Evolutionary conservation across 2,113 vertebrate genomes (phyloP).

Genomic region (Seriola dumerili): DNA sequence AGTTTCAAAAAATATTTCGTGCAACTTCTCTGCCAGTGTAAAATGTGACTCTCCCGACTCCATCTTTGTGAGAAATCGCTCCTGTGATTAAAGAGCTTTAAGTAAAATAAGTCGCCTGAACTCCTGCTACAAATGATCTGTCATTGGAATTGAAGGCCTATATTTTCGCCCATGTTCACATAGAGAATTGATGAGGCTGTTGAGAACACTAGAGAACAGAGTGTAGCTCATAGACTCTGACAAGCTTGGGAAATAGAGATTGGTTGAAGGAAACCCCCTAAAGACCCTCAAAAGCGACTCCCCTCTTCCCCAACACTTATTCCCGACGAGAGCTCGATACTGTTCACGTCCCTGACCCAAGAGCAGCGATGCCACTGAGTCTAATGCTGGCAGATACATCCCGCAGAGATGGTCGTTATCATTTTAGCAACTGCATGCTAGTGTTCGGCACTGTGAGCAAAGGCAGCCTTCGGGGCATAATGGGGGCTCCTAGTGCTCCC

Average conservation of each 20-base stretch:
- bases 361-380: slow-evolving; percentile 38
- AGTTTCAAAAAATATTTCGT: slow-evolving; percentile 16
- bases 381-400: slow-evolving; percentile 51
- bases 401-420: slow-evolving; percentile 57
- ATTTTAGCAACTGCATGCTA: slow-evolving; percentile 53
- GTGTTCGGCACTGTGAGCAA: slow-evolving; percentile 38
- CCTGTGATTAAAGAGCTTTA: slow-evolving; percentile 39
- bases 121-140: slow-evolving; percentile 50
- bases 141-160: slow-evolving; percentile 22
- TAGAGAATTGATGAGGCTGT: slow-evolving; percentile 49
- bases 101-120: slow-evolving; percentile 48
- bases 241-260: slow-evolving; percentile 11
- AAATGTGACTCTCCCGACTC: neutral
- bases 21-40: slow-evolving; percentile 16
- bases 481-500: slow-evolving; percentile 46
- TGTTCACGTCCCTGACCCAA: slow-evolving; percentile 11
- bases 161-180: slow-evolving; percentile 8
- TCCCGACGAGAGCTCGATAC: slow-evolving; percentile 19
- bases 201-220: slow-evolving; percentile 21
- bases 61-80: slow-evolving; percentile 15
- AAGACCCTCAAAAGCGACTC: neutral
- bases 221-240: slow-evolving; percentile 23
- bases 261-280: slow-evolving; percentile 14
- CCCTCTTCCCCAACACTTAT: slow-evolving; percentile 7
- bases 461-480: slow-evolving; percentile 46